Conservation (phyloP, 2,888 invertebrate genomes). For the Esperia sulphurella region DNA sequence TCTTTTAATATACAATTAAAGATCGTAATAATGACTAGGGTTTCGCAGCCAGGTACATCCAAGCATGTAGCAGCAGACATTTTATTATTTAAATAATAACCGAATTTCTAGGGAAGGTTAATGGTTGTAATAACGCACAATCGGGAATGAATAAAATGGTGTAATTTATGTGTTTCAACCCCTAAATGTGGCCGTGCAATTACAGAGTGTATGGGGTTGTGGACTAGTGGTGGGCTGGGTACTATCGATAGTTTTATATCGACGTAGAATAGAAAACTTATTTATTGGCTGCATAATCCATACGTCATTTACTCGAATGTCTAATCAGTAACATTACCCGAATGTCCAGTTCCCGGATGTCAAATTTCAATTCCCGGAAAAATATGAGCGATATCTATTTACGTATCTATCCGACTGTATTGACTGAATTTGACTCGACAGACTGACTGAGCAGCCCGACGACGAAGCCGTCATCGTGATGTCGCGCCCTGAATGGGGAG, state of each 20-base stretch:
- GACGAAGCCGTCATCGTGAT: no score
- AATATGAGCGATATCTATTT: no score
- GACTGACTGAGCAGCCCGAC: no score
- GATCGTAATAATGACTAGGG: not conserved
- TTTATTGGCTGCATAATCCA: no score
- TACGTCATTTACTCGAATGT: no score
- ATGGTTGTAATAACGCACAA: constrained; percentile 65
- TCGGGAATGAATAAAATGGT: constrained; percentile 68
- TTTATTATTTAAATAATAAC: constrained; percentile 40
- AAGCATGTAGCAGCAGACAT: not conserved
- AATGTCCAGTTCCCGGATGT: no score
- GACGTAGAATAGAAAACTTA: not conserved
- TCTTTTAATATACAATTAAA: not conserved
- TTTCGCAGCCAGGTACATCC: not conserved
- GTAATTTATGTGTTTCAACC: constrained; percentile 69
- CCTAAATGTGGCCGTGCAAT: constrained; percentile 64
- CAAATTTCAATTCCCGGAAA: no score
- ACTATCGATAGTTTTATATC: constrained; percentile 4
- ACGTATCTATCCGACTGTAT: no score
- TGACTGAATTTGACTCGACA: no score
- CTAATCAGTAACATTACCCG: no score
- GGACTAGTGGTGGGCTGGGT: constrained; percentile 26
- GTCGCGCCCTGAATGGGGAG: no score
- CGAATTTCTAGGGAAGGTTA: constrained; percentile 39
- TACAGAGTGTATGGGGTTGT: constrained; percentile 38